A percentile compares a stretch with the other conserved stretches of the same genome.
These are phyloP conservation scores for Lutjanus campechanus DNA, from an alignment of 2,797 vertebrate genomes.

Conservation along the genomic window DNA sequence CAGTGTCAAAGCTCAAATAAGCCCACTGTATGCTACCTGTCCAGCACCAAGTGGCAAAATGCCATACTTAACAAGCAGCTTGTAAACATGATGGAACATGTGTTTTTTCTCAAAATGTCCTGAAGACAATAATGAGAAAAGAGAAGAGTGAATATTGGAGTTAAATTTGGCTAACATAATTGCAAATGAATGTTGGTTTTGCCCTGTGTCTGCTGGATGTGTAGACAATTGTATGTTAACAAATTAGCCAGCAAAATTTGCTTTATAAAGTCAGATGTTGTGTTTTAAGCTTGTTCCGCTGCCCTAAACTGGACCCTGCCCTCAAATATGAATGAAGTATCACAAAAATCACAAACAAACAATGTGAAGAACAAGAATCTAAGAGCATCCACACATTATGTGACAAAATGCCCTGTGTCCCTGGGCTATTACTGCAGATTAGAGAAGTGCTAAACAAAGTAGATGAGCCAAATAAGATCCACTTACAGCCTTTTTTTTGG, in stretches of 20 bases:
- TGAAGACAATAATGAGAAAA: neutral
- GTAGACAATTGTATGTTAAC: neutral
- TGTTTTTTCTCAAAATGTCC: too few species aligned
- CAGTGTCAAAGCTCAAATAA: too few species aligned
- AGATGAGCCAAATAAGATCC: conserved; percentile 43
- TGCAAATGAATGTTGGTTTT: neutral
- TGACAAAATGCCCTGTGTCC: conserved; percentile 15
- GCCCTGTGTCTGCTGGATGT: neutral
- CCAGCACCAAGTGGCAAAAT: too few species aligned
- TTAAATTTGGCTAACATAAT: neutral
- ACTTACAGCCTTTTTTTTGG: conserved; percentile 21
- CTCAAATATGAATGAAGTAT: too few species aligned
- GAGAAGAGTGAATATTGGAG: neutral
- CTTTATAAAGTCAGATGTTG: neutral
- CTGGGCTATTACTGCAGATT: conserved; percentile 46
- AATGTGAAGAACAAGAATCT: neutral
- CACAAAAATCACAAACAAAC: conserved; percentile 7
- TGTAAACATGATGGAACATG: too few species aligned
- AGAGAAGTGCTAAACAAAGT: conserved; percentile 41
- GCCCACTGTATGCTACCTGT: too few species aligned
- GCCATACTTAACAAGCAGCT: too few species aligned
- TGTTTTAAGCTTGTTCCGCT: neutral
- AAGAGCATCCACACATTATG: conserved; percentile 8
- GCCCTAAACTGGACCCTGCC: neutral
- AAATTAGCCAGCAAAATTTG: neutral